These are phyloP conservation scores for Drosophila kuntzei DNA, from an alignment of 2,888 invertebrate genomes.

Conservation along the genomic window DNA sequence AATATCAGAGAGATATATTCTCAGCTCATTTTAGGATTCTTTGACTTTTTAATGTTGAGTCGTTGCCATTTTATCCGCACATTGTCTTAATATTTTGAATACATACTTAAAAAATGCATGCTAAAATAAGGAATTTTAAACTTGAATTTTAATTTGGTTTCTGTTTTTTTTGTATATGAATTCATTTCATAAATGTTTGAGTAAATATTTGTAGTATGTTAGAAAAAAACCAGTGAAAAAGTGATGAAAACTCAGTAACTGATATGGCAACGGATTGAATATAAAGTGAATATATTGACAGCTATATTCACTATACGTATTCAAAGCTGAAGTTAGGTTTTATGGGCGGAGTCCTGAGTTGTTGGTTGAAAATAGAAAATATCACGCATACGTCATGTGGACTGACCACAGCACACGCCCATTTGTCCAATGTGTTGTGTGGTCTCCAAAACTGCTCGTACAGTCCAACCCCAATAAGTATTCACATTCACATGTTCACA, in stretches of 20 bases:
- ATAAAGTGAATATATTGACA: neutral
- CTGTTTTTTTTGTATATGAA: too few relatives aligned
- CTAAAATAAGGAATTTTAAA: too few relatives aligned
- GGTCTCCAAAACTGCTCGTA: constrained; percentile 19
- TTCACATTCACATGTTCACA: constrained; percentile 17
- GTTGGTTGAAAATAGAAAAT: constrained; percentile 30
- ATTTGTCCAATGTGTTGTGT: constrained; percentile 49
- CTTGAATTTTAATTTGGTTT: too few relatives aligned
- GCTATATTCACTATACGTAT: neutral
- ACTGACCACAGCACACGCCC: constrained; percentile 65
- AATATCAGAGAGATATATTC: neutral
- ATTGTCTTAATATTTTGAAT: too few relatives aligned
- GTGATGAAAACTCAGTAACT: neutral
- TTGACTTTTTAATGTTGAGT: too few relatives aligned
- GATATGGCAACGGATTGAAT: neutral
- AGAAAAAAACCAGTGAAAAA: neutral
- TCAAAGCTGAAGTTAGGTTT: neutral
- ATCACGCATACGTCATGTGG: constrained; percentile 44
- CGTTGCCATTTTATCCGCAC: too few relatives aligned
- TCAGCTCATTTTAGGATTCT: neutral
- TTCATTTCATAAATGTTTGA: too few relatives aligned
- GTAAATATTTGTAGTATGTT: too few relatives aligned
- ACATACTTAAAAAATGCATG: too few relatives aligned
- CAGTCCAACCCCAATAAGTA: constrained; percentile 43
- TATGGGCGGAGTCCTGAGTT: constrained; percentile 55